Base-by-base conservation (phyloP, 2,888 invertebrate genomes). In the Frankliniella intonsa region DNA sequence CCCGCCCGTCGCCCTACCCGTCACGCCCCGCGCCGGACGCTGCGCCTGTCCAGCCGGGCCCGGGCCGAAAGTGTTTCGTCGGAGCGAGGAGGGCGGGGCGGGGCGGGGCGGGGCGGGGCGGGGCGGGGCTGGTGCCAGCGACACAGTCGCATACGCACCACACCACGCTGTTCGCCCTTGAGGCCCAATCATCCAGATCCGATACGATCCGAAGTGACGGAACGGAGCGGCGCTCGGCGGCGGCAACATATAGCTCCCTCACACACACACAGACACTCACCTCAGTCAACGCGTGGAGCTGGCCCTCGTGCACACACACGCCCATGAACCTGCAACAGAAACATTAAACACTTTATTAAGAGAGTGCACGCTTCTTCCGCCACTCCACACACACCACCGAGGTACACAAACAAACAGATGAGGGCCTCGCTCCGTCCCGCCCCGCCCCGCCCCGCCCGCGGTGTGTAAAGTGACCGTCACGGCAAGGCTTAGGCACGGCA, bases 251-350 rank as follows among this genome's bases (percentile, higher is more conserved):
- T 38, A 38, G 38, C 55, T 17, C 55, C 55, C 55, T 17, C 9
- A 2, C 55, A 2, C 55, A 9, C 51, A 14, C 55, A 12, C 17
- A 17, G 22, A 25, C 69, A 84, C 88, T 88, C 86, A 91, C 90
- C 89, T 98, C 97, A 84, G 97, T 97, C 84, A 98, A 91, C 38
- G 97, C 97, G 89, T 98, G 97, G 82, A 98, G 91, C 87, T 97
- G 97, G 55, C 97, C 97, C 88, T 97, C 97, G 88, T 97, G 96
- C 83, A 98, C 97, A 89, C 97, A 97, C 80, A 96, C 97, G 84
- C 97, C 98, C 94, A 95, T 94, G 90, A 97, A 97, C 88, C 96
- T 96, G 90, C 2, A 90, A 89, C 81, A 83, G 84, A 83, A 83
- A 81, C 84, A 82, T 76, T 82, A 82, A 14, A 17, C 81, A 81